These are phyloP conservation scores for Alcedo atthis DNA, from an alignment of 2,797 vertebrate species.

Conservation along the genomic window DNA sequence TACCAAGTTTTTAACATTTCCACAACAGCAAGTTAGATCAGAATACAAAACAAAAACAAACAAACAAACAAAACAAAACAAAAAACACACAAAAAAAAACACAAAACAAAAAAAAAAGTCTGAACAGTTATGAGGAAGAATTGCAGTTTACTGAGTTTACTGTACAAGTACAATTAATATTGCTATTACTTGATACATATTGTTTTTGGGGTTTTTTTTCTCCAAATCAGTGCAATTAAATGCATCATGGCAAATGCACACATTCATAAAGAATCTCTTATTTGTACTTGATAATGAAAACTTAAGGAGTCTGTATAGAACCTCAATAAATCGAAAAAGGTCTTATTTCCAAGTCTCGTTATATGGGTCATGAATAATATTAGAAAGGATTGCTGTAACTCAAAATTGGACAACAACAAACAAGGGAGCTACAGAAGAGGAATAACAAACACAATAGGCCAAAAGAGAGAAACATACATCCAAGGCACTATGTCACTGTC, in stretches of 20 bases:
- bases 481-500: constrained; percentile 51
- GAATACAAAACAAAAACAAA: neutral
- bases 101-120: neutral
- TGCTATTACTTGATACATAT: neutral
- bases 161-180: neutral
- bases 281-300: neutral
- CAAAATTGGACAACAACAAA: constrained; percentile 49
- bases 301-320: neutral
- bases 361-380: constrained; percentile 54
- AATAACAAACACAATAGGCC: constrained; percentile 36
- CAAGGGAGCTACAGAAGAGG: constrained; percentile 42
- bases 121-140: neutral
- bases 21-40: neutral
- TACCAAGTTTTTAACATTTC: neutral
- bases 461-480: constrained; percentile 55
- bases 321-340: neutral
- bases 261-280: neutral
- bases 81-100: neutral
- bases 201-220: neutral
- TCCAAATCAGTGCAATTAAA: neutral
- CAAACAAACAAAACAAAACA: neutral
- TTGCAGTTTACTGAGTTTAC: neutral
- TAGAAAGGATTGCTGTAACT: constrained; percentile 42
- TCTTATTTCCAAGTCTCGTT: constrained; percentile 1
- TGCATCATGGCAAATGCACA: neutral